Evolutionary conservation across 2,888 invertebrate species (phyloP).

Genomic region (Megaustenia siamemsis): DNA sequence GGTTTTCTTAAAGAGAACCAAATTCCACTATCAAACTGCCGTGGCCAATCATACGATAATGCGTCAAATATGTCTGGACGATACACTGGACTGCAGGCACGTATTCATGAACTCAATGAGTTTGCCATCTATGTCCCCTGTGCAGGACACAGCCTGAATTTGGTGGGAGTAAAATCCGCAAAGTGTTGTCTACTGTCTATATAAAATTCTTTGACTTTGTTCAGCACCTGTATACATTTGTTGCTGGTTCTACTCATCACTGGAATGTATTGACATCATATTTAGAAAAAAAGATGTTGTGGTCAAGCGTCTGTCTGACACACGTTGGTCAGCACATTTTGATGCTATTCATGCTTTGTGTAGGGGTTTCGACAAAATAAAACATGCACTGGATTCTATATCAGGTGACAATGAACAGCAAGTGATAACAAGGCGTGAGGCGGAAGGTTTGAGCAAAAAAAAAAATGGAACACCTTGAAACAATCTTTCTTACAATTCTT

Average conservation of each 20-base stretch:
- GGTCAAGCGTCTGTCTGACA: neutral
- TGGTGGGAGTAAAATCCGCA: neutral
- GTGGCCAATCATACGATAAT: constrained; percentile 28
- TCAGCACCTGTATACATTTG: neutral
- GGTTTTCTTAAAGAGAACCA: too few species aligned
- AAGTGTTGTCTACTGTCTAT: neutral
- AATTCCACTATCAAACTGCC: neutral
- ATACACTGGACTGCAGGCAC: constrained; percentile 14
- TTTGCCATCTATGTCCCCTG: neutral
- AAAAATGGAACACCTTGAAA: too few species aligned
- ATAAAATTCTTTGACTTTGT: neutral
- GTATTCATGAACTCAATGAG: neutral
- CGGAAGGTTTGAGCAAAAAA: too few species aligned
- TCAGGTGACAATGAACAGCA: too few species aligned
- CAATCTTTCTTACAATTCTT: too few species aligned
- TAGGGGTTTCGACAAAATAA: too few species aligned
- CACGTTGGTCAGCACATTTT: neutral
- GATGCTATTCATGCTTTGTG: neutral
- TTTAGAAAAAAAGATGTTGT: neutral
- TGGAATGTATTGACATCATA: too few species aligned
- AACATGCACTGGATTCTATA: too few species aligned
- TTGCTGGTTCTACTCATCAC: neutral
- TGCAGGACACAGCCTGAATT: neutral
- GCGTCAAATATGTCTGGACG: constrained; percentile 23
- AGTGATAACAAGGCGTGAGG: too few species aligned